These are phyloP conservation scores for Cheilosia vulpina DNA, from an alignment of 2,888 invertebrate genomes.

Conservation along the genomic window DNA sequence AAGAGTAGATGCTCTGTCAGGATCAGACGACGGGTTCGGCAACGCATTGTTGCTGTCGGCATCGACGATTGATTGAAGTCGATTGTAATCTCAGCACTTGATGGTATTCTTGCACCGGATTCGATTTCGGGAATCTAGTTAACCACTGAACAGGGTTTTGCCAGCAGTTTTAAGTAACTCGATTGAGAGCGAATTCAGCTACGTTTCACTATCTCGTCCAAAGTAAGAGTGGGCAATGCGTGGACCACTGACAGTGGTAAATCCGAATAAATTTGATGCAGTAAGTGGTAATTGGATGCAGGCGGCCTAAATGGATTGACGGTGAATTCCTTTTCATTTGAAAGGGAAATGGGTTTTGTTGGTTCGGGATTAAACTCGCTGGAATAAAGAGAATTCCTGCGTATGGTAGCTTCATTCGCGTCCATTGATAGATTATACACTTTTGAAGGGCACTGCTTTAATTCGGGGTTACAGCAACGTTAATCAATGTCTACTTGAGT, in stretches of 20 bases:
- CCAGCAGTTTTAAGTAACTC: neutral
- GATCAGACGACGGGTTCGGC: too few species aligned
- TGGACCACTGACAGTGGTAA: neutral
- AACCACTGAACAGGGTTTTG: slow-evolving; percentile 11
- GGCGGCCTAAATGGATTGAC: neutral
- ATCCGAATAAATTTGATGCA: neutral
- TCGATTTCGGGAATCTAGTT: slow-evolving; percentile 26
- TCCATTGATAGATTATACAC: neutral
- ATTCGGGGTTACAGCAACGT: neutral
- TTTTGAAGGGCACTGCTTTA: neutral
- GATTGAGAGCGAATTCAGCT: neutral
- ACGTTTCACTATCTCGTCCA: neutral
- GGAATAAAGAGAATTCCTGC: neutral
- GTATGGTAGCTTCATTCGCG: neutral
- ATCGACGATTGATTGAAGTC: slow-evolving; percentile 22
- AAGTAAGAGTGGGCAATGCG: neutral
- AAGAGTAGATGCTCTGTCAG: slow-evolving; percentile 29
- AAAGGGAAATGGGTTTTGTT: slow-evolving; percentile 4
- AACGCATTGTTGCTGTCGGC: neutral
- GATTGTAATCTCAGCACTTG: slow-evolving; percentile 47
- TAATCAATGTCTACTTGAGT: neutral
- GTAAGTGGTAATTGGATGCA: slow-evolving; percentile 30
- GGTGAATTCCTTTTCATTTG: neutral
- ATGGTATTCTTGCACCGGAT: slow-evolving; percentile 28
- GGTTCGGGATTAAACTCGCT: neutral